Percentiles rank a stretch among this genome's conserved stretches.
These are phyloP conservation scores for Drosophila leontia DNA, from an alignment of 1,140 invertebrate genomes.

Conservation along the genomic window DNA sequence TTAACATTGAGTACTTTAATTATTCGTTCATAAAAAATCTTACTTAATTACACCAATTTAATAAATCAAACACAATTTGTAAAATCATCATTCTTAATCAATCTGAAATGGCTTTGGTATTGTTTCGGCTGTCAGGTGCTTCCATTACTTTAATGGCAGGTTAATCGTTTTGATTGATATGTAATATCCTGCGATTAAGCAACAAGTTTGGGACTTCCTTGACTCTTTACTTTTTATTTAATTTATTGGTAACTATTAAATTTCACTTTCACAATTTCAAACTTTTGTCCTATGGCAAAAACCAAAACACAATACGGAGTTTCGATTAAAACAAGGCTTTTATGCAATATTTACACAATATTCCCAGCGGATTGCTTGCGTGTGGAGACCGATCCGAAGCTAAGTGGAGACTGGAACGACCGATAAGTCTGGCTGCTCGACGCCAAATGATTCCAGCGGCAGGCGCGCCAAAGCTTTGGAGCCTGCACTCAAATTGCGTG, in stretches of 20 bases:
- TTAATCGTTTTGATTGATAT: constrained; percentile 3
- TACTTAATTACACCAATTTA: not conserved
- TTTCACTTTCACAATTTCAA: constrained; percentile 16
- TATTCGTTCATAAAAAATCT: not conserved
- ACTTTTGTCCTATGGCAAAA: not conserved
- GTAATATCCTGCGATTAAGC: constrained; percentile 13
- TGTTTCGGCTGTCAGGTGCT: not conserved
- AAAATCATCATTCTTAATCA: constrained; percentile 13
- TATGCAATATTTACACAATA: constrained; percentile 38
- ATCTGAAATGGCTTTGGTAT: not conserved
- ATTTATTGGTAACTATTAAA: not conserved
- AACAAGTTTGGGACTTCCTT: constrained; percentile 2
- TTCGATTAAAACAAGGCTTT: not conserved
- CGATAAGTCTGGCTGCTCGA: constrained; percentile 49
- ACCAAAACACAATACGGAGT: not conserved
- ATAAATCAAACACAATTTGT: not conserved
- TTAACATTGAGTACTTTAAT: not conserved
- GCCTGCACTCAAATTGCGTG: not conserved
- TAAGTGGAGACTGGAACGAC: constrained; percentile 50
- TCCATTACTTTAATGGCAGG: constrained; percentile 10
- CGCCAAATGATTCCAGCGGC: constrained; percentile 45
- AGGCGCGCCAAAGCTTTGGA: constrained; percentile 27
- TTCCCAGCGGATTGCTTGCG: not conserved
- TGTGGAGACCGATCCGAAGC: constrained; percentile 12
- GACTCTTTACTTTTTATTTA: not conserved